Evolutionary conservation across 2,888 invertebrate genomes (phyloP), one percentile per base, ranked within the genome.

Genomic region (Panzeria rudis): DNA sequence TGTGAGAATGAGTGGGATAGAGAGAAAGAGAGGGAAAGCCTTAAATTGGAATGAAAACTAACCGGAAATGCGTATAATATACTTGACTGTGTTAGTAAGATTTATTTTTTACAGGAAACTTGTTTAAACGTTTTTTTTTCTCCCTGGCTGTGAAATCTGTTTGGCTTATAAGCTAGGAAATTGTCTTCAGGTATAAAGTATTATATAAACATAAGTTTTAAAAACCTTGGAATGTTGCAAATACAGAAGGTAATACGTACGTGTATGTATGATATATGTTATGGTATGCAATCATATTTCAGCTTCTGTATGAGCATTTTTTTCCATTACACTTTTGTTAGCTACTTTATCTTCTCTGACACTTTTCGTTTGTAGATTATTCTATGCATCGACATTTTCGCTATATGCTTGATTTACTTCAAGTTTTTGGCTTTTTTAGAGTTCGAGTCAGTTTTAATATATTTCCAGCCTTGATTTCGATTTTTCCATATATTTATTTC

Each of bases 61-160:
- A 61, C 35, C 78, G 82, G 82, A 85, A 75, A 82, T 82, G 78
- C 82, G 85, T 82, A 71, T 71, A 82, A 79, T 75, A 62, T 38
- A 62, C 7, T 59, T 38, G 23, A 47, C 25, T 52, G 71, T 75
- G 75, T 75, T 75, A 75, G 78, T 71, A 56, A 73, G 54, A 85
- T 64, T 78, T 75, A 82, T 81, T 50, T 68, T 52, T 41, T 44
- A 17, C 73, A 73, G 82, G 79, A 82, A 78, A 75, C 75, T 56
- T 25, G n/a, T 78, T 78, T 73, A 69, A 78, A 82, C 32, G 25
- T 15, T 47, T 64, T 64, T 20, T 69, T 50, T 78, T 50, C 44
- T 75, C 56, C 15, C 11, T 73, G 72, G 61, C 59, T 25, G 35
- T n/a, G 15, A 44, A 56, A 54, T 44, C 56, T 44, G 47, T 62